Conservation (phyloP, 2,888 invertebrate genomes). For the Melinaea marsaeus region DNA sequence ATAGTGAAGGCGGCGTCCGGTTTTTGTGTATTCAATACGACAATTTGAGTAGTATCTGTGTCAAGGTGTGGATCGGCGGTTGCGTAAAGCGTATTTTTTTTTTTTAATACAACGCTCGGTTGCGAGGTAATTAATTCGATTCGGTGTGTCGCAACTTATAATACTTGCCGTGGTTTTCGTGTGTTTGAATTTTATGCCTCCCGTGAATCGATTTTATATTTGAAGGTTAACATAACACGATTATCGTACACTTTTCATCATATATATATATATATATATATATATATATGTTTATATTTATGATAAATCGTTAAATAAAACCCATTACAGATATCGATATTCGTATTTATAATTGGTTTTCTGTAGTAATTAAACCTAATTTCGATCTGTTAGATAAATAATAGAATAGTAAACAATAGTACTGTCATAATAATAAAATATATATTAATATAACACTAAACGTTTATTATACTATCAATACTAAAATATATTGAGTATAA, state of each 20-base stretch:
- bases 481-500: no score
- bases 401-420: no score
- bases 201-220: slow-evolving; percentile 27
- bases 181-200: slow-evolving; percentile 39
- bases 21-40: slow-evolving; percentile 78
- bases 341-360: no score
- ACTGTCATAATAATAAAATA: no score
- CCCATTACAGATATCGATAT: no score
- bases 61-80: slow-evolving; percentile 76
- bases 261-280: not conserved
- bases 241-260: not conserved
- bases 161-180: slow-evolving; percentile 65
- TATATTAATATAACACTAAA: no score
- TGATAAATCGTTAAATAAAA: no score
- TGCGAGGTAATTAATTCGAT: slow-evolving; percentile 77
- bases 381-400: no score
- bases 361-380: no score
- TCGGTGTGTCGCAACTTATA: slow-evolving; percentile 70
- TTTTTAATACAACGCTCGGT: slow-evolving; percentile 74
- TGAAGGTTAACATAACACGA: slow-evolving; percentile 16
- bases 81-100: slow-evolving; percentile 63
- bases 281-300: not conserved
- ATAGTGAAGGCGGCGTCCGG: slow-evolving; percentile 72
- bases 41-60: slow-evolving; percentile 73
- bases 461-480: no score